Evolutionary conservation across 64 coral and sea anemone species (phyloP).

Genomic region (Cladopsammia gracilis): DNA sequence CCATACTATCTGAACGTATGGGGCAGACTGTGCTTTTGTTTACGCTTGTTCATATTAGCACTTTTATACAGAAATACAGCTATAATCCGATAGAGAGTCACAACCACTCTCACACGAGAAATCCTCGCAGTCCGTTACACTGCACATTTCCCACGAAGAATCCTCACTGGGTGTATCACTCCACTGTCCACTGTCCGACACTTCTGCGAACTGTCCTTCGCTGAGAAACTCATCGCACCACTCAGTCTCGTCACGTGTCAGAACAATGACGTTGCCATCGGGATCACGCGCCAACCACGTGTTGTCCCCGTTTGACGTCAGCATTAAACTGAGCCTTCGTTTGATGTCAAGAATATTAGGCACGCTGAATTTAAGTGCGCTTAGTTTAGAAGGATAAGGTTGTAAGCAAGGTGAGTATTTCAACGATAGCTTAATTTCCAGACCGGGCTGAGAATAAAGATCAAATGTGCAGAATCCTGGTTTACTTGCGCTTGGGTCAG

Average conservation of each 20-base stretch:
- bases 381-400: slow-evolving; percentile 37
- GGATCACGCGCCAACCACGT: slow-evolving; percentile 87
- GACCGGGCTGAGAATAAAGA: slow-evolving; percentile 86
- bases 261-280: slow-evolving; percentile 73
- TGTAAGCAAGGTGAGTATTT: slow-evolving; percentile 85
- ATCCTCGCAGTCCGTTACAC: slow-evolving; percentile 34
- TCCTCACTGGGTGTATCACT: slow-evolving; percentile 74
- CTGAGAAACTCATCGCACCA: slow-evolving; percentile 12
- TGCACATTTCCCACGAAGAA: slow-evolving; percentile 63
- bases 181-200: slow-evolving; percentile 80
- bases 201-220: slow-evolving; percentile 23
- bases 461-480: slow-evolving; percentile 89
- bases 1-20: too few species aligned
- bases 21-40: too few species aligned
- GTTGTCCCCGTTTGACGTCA: slow-evolving; percentile 56
- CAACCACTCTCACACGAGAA: slow-evolving; percentile 34
- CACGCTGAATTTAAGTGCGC: slow-evolving; percentile 67
- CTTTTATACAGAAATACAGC: neutral
- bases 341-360: slow-evolving; percentile 41
- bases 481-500: slow-evolving; percentile 42
- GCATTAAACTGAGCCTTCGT: slow-evolving; percentile 47
- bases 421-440: slow-evolving; percentile 83
- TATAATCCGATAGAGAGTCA: neutral
- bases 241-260: slow-evolving; percentile 36
- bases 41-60: too few species aligned